Evolutionary conservation across 1,140 invertebrate species (phyloP), one percentile per base, ranked within the genome.

Genomic region (Berghia stephanieae): DNA sequence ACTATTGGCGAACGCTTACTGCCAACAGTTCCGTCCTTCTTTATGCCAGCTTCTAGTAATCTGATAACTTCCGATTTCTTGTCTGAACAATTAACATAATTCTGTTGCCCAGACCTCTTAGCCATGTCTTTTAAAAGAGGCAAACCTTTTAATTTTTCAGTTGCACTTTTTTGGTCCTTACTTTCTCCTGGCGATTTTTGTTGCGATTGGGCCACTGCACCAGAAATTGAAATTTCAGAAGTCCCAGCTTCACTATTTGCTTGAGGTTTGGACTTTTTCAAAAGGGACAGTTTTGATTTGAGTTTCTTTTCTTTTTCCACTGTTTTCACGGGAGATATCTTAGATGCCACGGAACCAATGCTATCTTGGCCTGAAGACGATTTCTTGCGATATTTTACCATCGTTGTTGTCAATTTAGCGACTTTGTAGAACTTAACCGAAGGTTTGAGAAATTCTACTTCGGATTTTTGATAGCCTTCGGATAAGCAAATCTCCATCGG

Each of bases 401-500:
- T 69, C 16, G 68, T 77, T 42, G 79, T 76, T 13, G 79, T 77
- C 21, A 80, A 73, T 40, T 80, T 80, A 31, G 77, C 79, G 31
- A 78, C 67, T 31, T 73, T 57, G 63, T 78, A 78, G 71, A 80
- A 80, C 34, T 77, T 75, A 0, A 68, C 52, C 21, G 55, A 68
- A 18, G 73, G 76, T 42, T 78, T 76, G 13, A 80, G 68, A 36
- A 80, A 80, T 27, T 72, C 72, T 6, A 80, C 76, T 67, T 80
- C 79, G 27, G 67, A 46, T 38, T 78, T 78, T 40, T 78, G 66
- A 69, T 72, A 81, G 18, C 82, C 83, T 43, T 79, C n/a, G 6
- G 38, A 70, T n/a, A 78, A 57, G 40, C 80, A 82, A 81, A 81
- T 80, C 27, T 83, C 81, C 43, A 83, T 63, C 16, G 83, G 78